Percentiles rank a stretch among this genome's conserved stretches.
Conservation (phyloP, 2,888 invertebrate species). For the Pardosa pseudoannulata region DNA sequence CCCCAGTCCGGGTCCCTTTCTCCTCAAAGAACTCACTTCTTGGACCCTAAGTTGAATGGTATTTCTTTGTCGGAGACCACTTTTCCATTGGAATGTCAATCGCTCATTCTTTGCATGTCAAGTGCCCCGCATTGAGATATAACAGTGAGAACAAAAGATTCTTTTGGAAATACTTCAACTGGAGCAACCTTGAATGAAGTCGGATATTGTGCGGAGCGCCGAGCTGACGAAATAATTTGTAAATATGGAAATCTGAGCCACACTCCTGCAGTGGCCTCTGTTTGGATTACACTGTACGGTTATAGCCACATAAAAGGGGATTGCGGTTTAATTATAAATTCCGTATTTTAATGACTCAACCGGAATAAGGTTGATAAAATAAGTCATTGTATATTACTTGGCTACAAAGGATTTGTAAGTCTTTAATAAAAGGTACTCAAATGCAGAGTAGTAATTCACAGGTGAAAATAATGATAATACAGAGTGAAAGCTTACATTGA, state of each 20-base stretch:
- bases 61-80: neutral
- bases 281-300: too few relatives aligned
- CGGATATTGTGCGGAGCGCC: neutral
- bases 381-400: too few relatives aligned
- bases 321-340: too few relatives aligned
- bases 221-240: neutral
- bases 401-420: too few relatives aligned
- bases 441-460: too few relatives aligned
- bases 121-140: neutral
- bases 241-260: neutral
- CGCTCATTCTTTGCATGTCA: slow-evolving; percentile 2
- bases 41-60: neutral
- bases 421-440: too few relatives aligned
- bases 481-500: too few relatives aligned
- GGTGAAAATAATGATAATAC: too few relatives aligned
- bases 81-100: slow-evolving; percentile 6
- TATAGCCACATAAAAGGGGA: too few relatives aligned
- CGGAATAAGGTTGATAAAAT: too few relatives aligned
- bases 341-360: too few relatives aligned
- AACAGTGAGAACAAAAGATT: neutral
- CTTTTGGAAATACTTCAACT: neutral
- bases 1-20: neutral
- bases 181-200: neutral
- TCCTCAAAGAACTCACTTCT: neutral
- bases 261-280: too few relatives aligned